phyloP scores from a whole-genome alignment of 2,113 vertebrate genomes.

The Harpagus bidentatus region DNA sequence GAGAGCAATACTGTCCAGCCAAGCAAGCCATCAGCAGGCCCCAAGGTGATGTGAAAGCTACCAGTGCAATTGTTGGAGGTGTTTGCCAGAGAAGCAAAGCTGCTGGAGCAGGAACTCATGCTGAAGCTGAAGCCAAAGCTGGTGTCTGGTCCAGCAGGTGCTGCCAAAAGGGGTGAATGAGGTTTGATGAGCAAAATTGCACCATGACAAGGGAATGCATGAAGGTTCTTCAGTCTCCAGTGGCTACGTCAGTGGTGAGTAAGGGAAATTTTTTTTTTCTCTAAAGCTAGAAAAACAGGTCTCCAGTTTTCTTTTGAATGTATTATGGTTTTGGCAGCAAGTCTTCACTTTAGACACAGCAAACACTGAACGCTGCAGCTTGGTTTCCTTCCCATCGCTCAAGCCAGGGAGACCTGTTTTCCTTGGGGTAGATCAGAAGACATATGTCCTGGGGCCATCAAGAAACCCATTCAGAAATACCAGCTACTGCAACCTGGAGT shows the following conservation, averaged over 20 bases:
- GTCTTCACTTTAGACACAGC: background rate
- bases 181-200: background rate
- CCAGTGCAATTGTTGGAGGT: background rate
- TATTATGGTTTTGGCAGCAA: background rate
- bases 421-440: background rate
- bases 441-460: background rate
- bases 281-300: background rate
- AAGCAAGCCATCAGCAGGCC: background rate
- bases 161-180: background rate
- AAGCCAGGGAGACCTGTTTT: background rate
- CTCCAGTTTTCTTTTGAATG: background rate
- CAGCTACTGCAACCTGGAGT: background rate
- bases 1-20: background rate
- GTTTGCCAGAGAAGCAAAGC: background rate
- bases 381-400: background rate
- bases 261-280: background rate
- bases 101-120: background rate
- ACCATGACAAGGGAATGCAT: background rate
- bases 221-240: background rate
- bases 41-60: background rate
- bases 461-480: background rate
- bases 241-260: background rate
- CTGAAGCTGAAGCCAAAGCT: background rate
- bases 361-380: background rate
- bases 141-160: background rate